Evolutionary conservation across 2,797 vertebrate genomes (phyloP).

Genomic region (Micropoecilia bifurca): DNA sequence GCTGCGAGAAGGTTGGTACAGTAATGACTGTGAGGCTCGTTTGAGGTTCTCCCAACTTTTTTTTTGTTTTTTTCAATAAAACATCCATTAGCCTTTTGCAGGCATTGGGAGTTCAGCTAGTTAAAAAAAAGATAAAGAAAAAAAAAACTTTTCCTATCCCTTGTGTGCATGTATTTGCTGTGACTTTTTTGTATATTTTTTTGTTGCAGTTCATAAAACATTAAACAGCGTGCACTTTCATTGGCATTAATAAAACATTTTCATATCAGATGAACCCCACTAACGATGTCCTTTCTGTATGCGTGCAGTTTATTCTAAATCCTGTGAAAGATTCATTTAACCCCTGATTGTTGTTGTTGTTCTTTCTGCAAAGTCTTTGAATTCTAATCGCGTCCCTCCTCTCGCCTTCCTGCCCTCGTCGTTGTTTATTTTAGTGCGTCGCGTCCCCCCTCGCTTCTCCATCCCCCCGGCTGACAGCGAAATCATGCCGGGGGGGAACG

Average conservation of each 20-base stretch:
- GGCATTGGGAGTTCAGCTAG: slow-evolving; percentile 42
- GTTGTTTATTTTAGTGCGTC: slow-evolving; percentile 85
- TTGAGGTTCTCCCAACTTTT: slow-evolving; percentile 50
- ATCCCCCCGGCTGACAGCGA: slow-evolving; percentile 97
- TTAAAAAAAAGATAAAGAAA: slow-evolving; percentile 19
- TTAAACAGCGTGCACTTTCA: slow-evolving; percentile 61
- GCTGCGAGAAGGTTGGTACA: slow-evolving; percentile 98
- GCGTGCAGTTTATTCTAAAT: slow-evolving; percentile 50
- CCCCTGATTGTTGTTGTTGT: slow-evolving; percentile 8
- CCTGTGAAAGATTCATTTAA: slow-evolving; percentile 35
- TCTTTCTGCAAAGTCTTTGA: slow-evolving; percentile 15
- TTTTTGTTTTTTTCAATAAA: slow-evolving; percentile 47
- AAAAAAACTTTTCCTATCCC: neutral
- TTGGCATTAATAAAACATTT: slow-evolving; percentile 69
- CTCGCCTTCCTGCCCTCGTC: slow-evolving; percentile 25
- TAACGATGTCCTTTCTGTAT: slow-evolving; percentile 47
- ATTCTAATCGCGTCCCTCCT: slow-evolving; percentile 32
- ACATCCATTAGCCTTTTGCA: slow-evolving; percentile 55
- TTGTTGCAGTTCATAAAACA: slow-evolving; percentile 68
- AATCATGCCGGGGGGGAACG: slow-evolving; percentile 98
- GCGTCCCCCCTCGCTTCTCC: slow-evolving; percentile 96
- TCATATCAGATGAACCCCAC: slow-evolving; percentile 59
- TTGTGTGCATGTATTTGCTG: slow-evolving; percentile 58
- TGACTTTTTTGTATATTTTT: slow-evolving; percentile 29
- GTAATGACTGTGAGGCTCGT: slow-evolving; percentile 68